Conservation (phyloP, 2,888 invertebrate species). For the Agonopterix arenella region DNA sequence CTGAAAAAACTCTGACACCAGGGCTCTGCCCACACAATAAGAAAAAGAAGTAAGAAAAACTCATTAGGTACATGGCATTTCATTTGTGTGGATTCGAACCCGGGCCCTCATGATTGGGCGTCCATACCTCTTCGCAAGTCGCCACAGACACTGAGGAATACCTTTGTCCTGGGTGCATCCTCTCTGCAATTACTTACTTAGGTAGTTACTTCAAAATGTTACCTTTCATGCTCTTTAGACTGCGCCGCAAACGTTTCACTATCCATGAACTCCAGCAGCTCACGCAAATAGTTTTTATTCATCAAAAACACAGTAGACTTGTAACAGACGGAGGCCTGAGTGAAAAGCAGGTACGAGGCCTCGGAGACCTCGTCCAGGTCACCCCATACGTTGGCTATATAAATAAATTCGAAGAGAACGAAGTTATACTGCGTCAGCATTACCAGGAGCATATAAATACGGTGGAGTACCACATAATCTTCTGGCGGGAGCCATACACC, state of each 20-base stretch:
- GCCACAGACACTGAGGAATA: too few species aligned
- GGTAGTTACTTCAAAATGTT: conserved; percentile 13
- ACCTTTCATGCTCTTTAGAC: conserved; percentile 40
- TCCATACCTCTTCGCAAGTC: too few species aligned
- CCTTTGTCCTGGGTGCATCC: background rate
- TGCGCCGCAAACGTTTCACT: conserved; percentile 35
- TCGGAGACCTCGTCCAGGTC: conserved; percentile 54
- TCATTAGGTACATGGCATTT: too few species aligned
- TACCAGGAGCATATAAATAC: conserved; percentile 33
- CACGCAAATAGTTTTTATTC: conserved; percentile 32
- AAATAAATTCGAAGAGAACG: conserved; percentile 49
- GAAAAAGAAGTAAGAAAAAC: too few species aligned
- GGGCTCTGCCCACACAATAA: too few species aligned
- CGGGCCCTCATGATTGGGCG: too few species aligned
- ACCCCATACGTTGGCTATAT: conserved; percentile 51
- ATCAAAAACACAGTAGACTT: conserved; percentile 48
- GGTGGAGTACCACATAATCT: conserved; percentile 23
- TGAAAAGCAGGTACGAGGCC: conserved; percentile 53
- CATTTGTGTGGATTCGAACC: too few species aligned
- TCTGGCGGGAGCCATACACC: conserved; percentile 47
- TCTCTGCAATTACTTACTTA: background rate
- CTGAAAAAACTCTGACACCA: too few species aligned
- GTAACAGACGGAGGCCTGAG: conserved; percentile 55
- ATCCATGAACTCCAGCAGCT: conserved; percentile 39
- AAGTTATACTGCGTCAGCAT: conserved; percentile 49